Percentiles rank a stretch among this genome's conserved stretches.
These are phyloP conservation scores for Laothoe populi DNA, from an alignment of 2,888 invertebrate species.

Conservation along the genomic window DNA sequence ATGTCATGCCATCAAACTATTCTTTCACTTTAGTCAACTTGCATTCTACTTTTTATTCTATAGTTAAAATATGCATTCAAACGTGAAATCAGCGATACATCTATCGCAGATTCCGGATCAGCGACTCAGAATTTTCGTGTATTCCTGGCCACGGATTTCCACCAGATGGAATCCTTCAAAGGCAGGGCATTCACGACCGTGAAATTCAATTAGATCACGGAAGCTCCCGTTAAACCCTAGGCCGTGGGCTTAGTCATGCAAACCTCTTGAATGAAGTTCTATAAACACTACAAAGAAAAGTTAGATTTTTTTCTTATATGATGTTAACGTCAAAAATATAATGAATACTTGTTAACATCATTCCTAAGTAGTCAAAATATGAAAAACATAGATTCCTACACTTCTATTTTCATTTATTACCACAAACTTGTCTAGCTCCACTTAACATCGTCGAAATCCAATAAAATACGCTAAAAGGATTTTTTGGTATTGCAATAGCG, in stretches of 20 bases:
- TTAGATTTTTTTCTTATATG: too few species aligned
- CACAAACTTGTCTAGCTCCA: too few species aligned
- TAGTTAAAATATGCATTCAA: slow-evolving; percentile 27
- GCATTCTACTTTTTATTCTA: background rate
- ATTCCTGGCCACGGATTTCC: slow-evolving; percentile 52
- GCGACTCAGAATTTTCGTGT: slow-evolving; percentile 55
- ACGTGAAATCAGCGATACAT: slow-evolving; percentile 39
- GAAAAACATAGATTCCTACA: background rate
- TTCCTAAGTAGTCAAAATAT: too few species aligned
- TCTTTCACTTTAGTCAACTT: background rate
- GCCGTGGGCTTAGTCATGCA: background rate
- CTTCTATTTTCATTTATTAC: background rate
- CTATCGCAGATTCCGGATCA: slow-evolving; percentile 51
- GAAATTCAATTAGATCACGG: slow-evolving; percentile 67
- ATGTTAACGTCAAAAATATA: too few species aligned
- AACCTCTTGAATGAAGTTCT: slow-evolving; percentile 5
- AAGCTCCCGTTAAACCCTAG: slow-evolving; percentile 37
- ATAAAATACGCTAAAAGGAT: slow-evolving; percentile 10
- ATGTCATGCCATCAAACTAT: background rate
- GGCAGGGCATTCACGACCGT: slow-evolving; percentile 57
- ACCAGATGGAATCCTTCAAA: slow-evolving; percentile 64
- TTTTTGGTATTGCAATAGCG: background rate
- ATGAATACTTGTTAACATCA: too few species aligned
- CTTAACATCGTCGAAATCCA: background rate
- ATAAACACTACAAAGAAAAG: background rate